Evolutionary conservation across 2,797 vertebrate species (phyloP).

Genomic region (Spinus olivaceus): DNA sequence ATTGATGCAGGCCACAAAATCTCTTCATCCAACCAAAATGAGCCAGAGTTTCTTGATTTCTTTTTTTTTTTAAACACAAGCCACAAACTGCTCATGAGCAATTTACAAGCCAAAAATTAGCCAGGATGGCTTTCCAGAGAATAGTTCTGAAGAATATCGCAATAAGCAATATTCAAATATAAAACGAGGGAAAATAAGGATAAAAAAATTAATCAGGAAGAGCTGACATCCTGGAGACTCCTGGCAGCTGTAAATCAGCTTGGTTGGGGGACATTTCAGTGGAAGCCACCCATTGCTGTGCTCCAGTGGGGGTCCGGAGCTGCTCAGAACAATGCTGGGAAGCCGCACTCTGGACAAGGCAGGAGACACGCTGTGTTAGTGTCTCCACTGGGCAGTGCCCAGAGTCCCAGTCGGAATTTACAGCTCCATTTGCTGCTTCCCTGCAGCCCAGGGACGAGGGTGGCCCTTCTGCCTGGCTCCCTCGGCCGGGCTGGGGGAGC

Average conservation of each 20-base stretch:
- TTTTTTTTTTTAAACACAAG: conserved; percentile 14
- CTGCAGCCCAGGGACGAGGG: not conserved
- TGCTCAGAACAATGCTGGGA: conserved; percentile 67
- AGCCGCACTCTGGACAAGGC: conserved; percentile 61
- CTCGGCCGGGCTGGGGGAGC: not conserved
- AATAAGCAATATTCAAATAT: conserved; percentile 55
- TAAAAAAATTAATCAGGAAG: conserved; percentile 70
- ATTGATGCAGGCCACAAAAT: conserved; percentile 64
- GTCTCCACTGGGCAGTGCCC: conserved; percentile 63
- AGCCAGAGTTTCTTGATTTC: conserved; percentile 19
- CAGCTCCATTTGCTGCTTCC: not conserved
- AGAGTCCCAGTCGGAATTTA: conserved; percentile 34
- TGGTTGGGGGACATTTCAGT: conserved; percentile 59
- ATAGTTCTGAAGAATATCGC: conserved; percentile 55
- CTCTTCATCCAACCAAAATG: conserved; percentile 51
- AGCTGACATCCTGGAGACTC: conserved; percentile 65
- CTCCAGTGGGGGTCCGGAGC: conserved; percentile 58
- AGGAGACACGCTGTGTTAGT: conserved; percentile 66
- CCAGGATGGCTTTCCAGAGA: conserved; percentile 64
- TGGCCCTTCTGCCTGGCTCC: not conserved
- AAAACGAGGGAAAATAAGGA: conserved; percentile 66
- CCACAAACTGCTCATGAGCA: conserved; percentile 55
- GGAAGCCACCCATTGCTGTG: conserved; percentile 54
- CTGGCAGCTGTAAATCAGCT: conserved; percentile 60
- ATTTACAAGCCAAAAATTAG: conserved; percentile 66